Base-by-base conservation (phyloP, 2,113 vertebrate genomes). In the Festucalex cinctus region DNA sequence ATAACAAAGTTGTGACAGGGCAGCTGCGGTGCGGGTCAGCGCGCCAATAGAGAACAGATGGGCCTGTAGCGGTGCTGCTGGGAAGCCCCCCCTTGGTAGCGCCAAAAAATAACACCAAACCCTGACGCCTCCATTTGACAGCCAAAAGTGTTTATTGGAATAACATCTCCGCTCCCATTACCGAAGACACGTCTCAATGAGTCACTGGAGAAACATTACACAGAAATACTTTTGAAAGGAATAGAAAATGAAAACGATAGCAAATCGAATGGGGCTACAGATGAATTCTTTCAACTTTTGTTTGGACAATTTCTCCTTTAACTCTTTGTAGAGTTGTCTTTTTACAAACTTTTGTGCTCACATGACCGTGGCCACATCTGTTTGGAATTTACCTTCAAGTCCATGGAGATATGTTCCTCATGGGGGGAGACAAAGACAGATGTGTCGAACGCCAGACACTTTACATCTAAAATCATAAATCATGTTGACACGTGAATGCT, bases 131-230 rank as follows among this genome's bases (percentile, higher is more conserved):
- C 75, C 83, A 80, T 74, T 76, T 78, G 71, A 80, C 75, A 79
- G 82, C 70, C 66, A 81, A 81, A 68, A 79, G 83, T 81, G 79
- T 85, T 88, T 82, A 79, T 86, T 83, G 86, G 80, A 86, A 76
- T 82, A 81, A 76, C 80, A 76, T 73, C 80, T 83, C 77, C 70
- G 79, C 82, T 84, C 57, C 78, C 83, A 86, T 85, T 85, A 85
- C 84, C 83, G 82, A 88, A 83, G 83, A 83, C 77, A 81, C 80
- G 77, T 84, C 73, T 86, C 76, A 70, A 77, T 87, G 82, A 88
- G 84, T 88, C 84, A 84, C 82, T 71, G 74, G 71, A 81, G 77
- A 85, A 80, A 75, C 80, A 71, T 87, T 83, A 85, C 81, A 81
- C 84, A 78, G 63, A 74, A 73, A 74, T 69, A 43, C 56, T 56